Base-by-base conservation (phyloP, 2,797 vertebrate genomes). In the Arnoldichthys spilopterus region DNA sequence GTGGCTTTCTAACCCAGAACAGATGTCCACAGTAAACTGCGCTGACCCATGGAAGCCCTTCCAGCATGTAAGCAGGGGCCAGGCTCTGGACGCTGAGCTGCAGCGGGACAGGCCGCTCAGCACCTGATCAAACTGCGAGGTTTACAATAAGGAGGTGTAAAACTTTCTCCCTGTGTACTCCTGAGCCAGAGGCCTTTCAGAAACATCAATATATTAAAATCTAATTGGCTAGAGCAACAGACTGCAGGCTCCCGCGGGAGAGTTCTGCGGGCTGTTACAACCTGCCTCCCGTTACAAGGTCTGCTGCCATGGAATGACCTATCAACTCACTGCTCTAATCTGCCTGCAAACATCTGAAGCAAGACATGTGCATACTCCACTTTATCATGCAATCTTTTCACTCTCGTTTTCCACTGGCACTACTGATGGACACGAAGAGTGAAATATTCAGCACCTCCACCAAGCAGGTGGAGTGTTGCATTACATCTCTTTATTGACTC, bases 71-170 rank as follows among this genome's bases (percentile, higher is more conserved):
- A 89, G 87, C 37, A 87, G 86, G 91, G 87, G 89, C 82, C 83
- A 24, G 51, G 84, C 87, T 88, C 84, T 83, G 84, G 81, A 83
- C 79, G 62, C 77, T 49, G 71, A 88, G 89, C 83, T 75, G 13
- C 78, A 85, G 80, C 78, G 20, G 85, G 84, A 85, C 54, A 89
- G 78, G 85, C 90, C 92, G 92, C 89, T 90, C 90, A 94, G 91
- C 97, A 98, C 95, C 96, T 98, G 96, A 95, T 94, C 92, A 97
- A 97, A 97, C 95, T 94, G 89, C 82, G 78, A 89, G 81, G 85
- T 91, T 92, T 92, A 93, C 85, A 92, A 92, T 53, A 88, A 68
- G 77, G 83, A 90, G 76, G 88, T 88, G 92, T 93, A 92, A 94
- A 90, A 88, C 78, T 78, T 91, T 84, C 83, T 85, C 73, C 81